phyloP scores from a whole-genome alignment of 92 coral and sea anemone species.

The Umimayanthus kanabou region DNA sequence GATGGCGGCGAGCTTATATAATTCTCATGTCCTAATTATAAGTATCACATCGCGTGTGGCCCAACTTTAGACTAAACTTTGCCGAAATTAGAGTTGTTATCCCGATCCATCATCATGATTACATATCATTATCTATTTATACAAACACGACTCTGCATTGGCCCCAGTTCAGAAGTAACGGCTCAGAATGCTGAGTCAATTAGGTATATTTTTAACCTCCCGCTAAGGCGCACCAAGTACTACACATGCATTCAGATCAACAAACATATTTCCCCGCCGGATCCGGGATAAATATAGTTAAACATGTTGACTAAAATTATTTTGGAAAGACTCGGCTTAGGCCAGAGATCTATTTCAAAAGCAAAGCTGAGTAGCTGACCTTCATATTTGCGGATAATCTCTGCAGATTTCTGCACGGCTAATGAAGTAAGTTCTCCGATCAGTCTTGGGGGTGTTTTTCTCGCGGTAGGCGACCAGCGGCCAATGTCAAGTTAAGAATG shows the following conservation, averaged over 20 bases:
- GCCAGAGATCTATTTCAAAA: neutral
- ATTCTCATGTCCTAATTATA: neutral
- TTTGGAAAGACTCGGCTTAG: neutral
- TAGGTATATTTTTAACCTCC: neutral
- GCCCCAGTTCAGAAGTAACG: neutral
- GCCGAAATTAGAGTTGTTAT: neutral
- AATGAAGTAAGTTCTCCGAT: neutral
- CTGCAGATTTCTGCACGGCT: neutral
- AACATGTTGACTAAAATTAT: neutral
- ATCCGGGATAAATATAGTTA: neutral
- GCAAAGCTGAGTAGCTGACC: neutral
- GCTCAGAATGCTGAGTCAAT: neutral
- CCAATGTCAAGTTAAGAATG: neutral
- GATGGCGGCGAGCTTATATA: neutral
- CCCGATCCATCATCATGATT: neutral
- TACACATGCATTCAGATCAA: neutral
- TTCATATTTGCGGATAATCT: neutral
- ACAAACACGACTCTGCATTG: neutral
- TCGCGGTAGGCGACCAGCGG: neutral
- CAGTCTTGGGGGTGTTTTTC: neutral
- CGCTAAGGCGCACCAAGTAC: neutral
- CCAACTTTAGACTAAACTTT: neutral
- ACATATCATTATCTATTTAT: neutral
- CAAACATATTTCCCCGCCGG: neutral
- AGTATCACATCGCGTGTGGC: neutral